Evolutionary conservation across 2,888 invertebrate genomes (phyloP).

Genomic region (Phalera bucephala): DNA sequence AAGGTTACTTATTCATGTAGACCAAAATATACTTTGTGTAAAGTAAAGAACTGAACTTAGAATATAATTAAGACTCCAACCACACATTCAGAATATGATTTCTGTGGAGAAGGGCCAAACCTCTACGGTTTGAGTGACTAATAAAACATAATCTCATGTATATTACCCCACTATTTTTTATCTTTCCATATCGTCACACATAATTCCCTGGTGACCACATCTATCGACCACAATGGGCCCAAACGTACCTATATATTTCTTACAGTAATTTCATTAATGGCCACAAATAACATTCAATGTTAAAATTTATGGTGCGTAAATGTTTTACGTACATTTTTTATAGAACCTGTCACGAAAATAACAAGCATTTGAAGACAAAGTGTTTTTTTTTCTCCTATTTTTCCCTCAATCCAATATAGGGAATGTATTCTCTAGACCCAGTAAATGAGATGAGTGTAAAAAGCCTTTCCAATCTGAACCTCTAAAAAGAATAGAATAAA

Average conservation of each 20-base stretch:
- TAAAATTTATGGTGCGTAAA: slow-evolving; percentile 70
- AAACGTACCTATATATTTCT: slow-evolving; percentile 38
- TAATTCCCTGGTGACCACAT: neutral
- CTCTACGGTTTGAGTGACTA: too few species aligned
- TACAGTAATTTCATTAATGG: slow-evolving; percentile 61
- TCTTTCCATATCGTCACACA: too few species aligned
- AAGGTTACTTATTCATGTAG: too few species aligned
- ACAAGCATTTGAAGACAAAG: slow-evolving; percentile 71
- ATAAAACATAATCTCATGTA: too few species aligned
- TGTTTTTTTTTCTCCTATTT: slow-evolving; percentile 52
- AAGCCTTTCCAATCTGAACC: slow-evolving; percentile 78
- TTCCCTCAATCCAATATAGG: slow-evolving; percentile 51
- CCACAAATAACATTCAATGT: slow-evolving; percentile 64
- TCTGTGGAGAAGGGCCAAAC: too few species aligned
- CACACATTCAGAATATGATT: too few species aligned
- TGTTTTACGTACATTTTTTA: slow-evolving; percentile 69
- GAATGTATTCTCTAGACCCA: slow-evolving; percentile 64
- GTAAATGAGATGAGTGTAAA: slow-evolving; percentile 68
- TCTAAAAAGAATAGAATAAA: slow-evolving; percentile 72
- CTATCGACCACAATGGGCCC: slow-evolving; percentile 23
- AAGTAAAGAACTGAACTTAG: too few species aligned
- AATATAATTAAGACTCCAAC: too few species aligned
- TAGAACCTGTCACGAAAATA: slow-evolving; percentile 75
- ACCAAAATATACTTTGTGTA: too few species aligned
- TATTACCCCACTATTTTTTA: too few species aligned